Conservation (phyloP, 2,113 vertebrate genomes). For the Mesitornis unicolor region DNA sequence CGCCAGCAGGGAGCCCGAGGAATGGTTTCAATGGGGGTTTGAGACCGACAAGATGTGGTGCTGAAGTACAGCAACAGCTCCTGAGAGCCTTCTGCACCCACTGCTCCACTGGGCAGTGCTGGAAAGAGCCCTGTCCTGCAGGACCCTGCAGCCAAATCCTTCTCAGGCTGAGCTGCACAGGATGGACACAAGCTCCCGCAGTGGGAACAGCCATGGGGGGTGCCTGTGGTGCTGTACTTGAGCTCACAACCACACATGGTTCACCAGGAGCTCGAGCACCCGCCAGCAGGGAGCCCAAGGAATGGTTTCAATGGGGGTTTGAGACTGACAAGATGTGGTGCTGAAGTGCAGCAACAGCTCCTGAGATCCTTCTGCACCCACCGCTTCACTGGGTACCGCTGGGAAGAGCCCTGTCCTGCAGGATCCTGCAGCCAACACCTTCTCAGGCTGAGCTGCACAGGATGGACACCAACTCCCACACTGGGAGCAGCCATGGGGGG, state of each 20-base stretch:
- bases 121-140: background rate
- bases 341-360: background rate
- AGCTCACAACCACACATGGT: accelerated
- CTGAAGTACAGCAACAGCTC: background rate
- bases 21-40: accelerated
- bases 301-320: accelerated
- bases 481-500: accelerated
- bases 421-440: background rate
- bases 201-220: accelerated
- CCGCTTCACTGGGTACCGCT: accelerated
- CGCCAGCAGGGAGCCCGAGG: background rate
- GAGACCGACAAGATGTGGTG: background rate
- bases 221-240: accelerated
- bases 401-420: background rate
- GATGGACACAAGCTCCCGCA: background rate
- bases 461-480: background rate
- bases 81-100: background rate
- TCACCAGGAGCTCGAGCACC: accelerated
- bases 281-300: background rate
- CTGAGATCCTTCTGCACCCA: background rate
- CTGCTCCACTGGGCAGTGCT: accelerated
- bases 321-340: background rate
- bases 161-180: background rate
- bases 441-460: background rate
- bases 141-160: background rate